Evolutionary conservation across 2,113 vertebrate genomes (phyloP).

Genomic region (Rhipidura dahli): DNA sequence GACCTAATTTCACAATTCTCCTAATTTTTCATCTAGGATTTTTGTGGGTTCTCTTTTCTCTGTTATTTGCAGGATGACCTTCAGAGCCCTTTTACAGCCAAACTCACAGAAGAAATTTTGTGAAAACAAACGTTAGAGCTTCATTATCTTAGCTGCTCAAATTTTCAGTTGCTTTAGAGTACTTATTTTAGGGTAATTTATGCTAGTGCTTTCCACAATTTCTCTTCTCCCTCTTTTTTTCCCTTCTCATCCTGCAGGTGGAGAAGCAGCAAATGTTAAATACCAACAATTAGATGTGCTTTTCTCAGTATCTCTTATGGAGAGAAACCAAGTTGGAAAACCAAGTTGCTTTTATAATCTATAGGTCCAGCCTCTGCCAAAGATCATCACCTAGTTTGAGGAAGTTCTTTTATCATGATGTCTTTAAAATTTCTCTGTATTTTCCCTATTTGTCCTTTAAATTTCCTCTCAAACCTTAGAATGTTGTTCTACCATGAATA

Average conservation of each 20-base stretch:
- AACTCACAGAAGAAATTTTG: background rate
- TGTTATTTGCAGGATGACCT: background rate
- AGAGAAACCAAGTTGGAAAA: background rate
- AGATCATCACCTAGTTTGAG: background rate
- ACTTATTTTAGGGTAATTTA: background rate
- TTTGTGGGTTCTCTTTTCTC: background rate
- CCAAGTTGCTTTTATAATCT: background rate
- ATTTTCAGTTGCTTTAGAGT: background rate
- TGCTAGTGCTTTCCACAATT: background rate
- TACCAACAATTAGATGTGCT: background rate
- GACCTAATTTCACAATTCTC: background rate
- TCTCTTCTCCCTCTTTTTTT: background rate
- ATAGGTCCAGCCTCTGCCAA: background rate
- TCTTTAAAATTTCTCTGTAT: background rate
- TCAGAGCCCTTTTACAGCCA: background rate
- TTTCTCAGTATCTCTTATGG: background rate
- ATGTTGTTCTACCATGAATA: conserved; percentile 3
- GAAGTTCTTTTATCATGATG: background rate
- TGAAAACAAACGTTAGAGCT: background rate
- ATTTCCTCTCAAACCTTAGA: conserved; percentile 4
- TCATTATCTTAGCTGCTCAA: background rate
- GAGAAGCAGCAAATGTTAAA: background rate
- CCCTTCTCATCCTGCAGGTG: background rate
- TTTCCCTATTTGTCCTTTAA: conserved; percentile 8
- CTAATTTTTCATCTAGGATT: background rate